These are phyloP conservation scores for Penelope pileata DNA, from an alignment of 2,113 vertebrate genomes.

Conservation along the genomic window DNA sequence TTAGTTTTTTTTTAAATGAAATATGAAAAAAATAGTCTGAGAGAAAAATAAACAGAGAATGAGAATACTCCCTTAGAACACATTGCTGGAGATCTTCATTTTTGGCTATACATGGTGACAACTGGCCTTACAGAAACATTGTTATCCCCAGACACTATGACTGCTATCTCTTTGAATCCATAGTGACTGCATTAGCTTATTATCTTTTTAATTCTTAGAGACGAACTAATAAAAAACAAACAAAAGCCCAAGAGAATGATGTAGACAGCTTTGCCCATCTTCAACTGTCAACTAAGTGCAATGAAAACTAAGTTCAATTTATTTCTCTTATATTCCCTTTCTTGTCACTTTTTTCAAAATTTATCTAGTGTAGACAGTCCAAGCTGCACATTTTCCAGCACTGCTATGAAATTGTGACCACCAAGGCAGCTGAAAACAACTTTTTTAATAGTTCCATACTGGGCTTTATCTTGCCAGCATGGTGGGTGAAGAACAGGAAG, in stretches of 20 bases:
- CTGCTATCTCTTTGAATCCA: not conserved
- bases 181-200: not conserved
- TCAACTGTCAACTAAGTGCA: not conserved
- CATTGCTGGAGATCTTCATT: not conserved
- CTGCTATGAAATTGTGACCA: not conserved
- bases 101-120: not conserved
- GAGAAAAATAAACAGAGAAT: not conserved
- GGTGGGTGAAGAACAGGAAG: not conserved
- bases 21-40: not conserved
- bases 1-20: not conserved
- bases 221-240: not conserved
- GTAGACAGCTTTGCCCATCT: not conserved
- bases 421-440: not conserved
- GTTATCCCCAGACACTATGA: not conserved
- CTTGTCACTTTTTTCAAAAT: not conserved
- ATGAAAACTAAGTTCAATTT: not conserved
- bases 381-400: not conserved
- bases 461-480: not conserved
- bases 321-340: not conserved
- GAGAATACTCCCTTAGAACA: not conserved
- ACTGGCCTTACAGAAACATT: not conserved
- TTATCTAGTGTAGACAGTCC: not conserved
- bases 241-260: not conserved
- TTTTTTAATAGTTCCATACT: not conserved
- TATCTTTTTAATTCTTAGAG: not conserved